Evolutionary conservation across 2,797 vertebrate species (phyloP), one percentile per base, ranked within the genome.

Genomic region (Sebastolobus altivelis): DNA sequence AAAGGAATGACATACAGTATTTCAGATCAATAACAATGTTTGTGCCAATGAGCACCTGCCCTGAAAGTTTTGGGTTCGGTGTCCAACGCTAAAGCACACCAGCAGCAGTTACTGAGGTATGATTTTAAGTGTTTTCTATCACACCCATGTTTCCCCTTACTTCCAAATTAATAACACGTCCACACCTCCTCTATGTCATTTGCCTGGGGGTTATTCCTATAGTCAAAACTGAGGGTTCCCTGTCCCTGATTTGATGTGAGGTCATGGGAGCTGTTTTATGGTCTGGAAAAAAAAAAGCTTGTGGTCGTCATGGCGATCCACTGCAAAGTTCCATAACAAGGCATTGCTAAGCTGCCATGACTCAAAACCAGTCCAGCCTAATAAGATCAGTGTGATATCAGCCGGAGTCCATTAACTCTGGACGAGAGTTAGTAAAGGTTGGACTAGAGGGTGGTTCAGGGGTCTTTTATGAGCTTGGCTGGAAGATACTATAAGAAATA

Each of bases 311-410:
- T 90, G 88, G 84, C 33, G 49, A 94, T 83, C 71, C 61, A 61
- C 75, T 81, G 75, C 79, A 87, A 80, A 76, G 88, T 93, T 93
- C 92, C 94, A 95, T 78, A 94, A 95, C 93, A 95, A 88, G 93
- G 69, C 86, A 80, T 63, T 31, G 75, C 87, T 92, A 88, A 88
- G 92, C 91, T 87, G 79, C 88, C 87, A 86, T 88, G 89, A 87
- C 90, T 87, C 87, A 83, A 83, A 82, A 86, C 82, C 79, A 83
- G 83, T 83, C 77, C 37, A 63, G 79, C 81, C 85, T 92, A 92
- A 91, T 93, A 89, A 91, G 89, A 94, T 90, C 81, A 81, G 89
- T 77, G 86, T 83, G 85, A 90, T 89, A 90, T 91, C 88, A 87
- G 79, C 75, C 78, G 22, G 77, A 88, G 86, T 90, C 88, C 76